phyloP scores from a whole-genome alignment of 2,797 vertebrate genomes.

The Ficedula albicollis region DNA sequence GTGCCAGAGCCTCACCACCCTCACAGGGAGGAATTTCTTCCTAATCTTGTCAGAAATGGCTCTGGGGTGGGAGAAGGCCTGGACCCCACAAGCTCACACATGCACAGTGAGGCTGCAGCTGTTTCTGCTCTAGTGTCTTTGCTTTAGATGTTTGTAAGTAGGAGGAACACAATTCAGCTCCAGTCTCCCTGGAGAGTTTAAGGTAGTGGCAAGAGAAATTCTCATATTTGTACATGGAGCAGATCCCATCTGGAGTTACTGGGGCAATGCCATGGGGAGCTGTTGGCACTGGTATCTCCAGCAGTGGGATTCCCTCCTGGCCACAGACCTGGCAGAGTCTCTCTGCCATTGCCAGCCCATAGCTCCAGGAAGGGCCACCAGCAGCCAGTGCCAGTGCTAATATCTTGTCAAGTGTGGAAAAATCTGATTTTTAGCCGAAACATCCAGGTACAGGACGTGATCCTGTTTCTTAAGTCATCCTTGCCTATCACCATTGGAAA shows the following conservation, averaged over 20 bases:
- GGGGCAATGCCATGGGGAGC: not conserved
- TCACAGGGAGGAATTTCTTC: not conserved
- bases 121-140: not conserved
- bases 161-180: not conserved
- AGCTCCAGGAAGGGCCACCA: not conserved
- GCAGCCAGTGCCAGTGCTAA: not conserved
- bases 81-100: not conserved
- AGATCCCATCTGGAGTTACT: not conserved
- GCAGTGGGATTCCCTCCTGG: not conserved
- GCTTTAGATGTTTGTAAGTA: not conserved
- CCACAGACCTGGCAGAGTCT: too few species aligned
- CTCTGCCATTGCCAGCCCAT: accelerated
- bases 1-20: not conserved
- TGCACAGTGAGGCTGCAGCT: not conserved
- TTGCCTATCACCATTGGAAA: not conserved
- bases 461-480: not conserved
- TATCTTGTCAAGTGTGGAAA: too few species aligned
- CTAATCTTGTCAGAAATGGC: not conserved
- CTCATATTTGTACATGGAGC: accelerated
- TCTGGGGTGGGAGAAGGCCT: not conserved
- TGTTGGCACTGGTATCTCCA: not conserved
- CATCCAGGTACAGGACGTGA: not conserved
- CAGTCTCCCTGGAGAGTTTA: accelerated
- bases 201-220: not conserved
- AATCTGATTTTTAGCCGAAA: not conserved